Conservation (phyloP, 23 tunicate genomes). For the Pegea sp. region DNA sequence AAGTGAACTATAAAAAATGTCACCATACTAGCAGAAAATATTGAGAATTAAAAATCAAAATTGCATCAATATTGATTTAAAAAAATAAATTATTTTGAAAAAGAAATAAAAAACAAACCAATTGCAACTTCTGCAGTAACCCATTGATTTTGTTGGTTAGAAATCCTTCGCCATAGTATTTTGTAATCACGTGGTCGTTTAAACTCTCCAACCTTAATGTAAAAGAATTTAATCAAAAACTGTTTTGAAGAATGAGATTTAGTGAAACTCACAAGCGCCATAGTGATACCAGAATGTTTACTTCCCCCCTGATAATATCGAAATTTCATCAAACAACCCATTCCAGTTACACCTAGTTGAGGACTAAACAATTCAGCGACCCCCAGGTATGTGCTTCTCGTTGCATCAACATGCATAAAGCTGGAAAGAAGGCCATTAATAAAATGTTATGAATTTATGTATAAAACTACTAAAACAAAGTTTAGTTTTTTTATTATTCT, state of each 20-base stretch:
- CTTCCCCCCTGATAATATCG: slow-evolving; percentile 52
- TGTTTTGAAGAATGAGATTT: neutral
- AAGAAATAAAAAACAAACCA: slow-evolving; percentile 25
- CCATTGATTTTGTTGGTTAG: slow-evolving; percentile 56
- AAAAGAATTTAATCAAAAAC: neutral
- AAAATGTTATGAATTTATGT: neutral
- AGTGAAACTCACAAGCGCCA: slow-evolving; percentile 12
- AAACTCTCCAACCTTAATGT: slow-evolving; percentile 8
- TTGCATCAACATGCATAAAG: slow-evolving; percentile 87
- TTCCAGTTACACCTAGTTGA: slow-evolving; percentile 21
- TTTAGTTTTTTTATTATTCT: neutral
- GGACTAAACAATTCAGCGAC: slow-evolving; percentile 65
- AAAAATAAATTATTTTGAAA: neutral
- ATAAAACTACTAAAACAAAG: neutral
- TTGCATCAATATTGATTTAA: neutral
- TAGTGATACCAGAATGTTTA: slow-evolving; percentile 37
- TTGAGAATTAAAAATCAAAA: too few relatives aligned
- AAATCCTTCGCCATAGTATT: slow-evolving; percentile 26
- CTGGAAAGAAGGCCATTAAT: slow-evolving; percentile 8
- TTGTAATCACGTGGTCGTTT: slow-evolving; percentile 16
- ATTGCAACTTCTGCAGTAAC: slow-evolving; percentile 15
- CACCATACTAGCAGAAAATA: too few relatives aligned
- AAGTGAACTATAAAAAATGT: neutral
- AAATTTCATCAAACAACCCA: slow-evolving; percentile 44
- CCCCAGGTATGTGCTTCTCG: slow-evolving; percentile 45